Evolutionary conservation across 2,113 vertebrate species (phyloP).

Genomic region (Cavia aperea): DNA sequence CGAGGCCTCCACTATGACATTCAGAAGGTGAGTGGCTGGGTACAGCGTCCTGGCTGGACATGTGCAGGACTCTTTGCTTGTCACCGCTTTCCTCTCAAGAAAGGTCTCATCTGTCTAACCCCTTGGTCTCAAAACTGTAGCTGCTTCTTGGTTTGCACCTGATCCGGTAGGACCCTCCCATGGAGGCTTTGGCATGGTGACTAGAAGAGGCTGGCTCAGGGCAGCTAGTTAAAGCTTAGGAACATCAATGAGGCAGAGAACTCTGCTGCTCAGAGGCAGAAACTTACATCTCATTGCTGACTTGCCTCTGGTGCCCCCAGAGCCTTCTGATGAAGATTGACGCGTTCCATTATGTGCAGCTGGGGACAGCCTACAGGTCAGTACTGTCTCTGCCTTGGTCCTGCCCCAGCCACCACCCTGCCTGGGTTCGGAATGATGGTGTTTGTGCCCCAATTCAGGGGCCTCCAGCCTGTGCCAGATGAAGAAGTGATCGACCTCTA

Average conservation of each 20-base stretch:
- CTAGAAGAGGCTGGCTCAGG: not conserved
- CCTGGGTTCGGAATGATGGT: not conserved
- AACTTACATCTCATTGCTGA: not conserved
- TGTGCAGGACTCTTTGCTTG: not conserved
- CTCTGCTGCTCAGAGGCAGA: not conserved
- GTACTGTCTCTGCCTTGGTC: constrained; percentile 24
- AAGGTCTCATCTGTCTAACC: not conserved
- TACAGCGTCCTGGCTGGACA: not conserved
- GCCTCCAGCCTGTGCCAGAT: constrained; percentile 81
- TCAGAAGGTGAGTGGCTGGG: constrained; percentile 76
- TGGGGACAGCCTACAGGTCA: constrained; percentile 82
- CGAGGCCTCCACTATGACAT: constrained; percentile 84
- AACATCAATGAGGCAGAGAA: not conserved
- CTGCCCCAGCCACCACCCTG: rapidly evolving
- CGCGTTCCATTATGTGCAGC: constrained; percentile 83
- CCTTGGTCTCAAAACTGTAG: not conserved
- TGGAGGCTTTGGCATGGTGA: not conserved
- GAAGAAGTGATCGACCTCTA: constrained; percentile 81
- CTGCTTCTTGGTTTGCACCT: not conserved
- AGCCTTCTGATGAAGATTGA: constrained; percentile 87
- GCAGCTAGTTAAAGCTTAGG: not conserved
- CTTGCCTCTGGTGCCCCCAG: constrained; percentile 63
- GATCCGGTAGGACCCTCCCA: not conserved
- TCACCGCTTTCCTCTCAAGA: not conserved
- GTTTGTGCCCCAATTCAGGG: constrained; percentile 64